A percentile compares a stretch with the other conserved stretches of the same genome.
Evolutionary conservation across 1,140 invertebrate genomes (phyloP).

Genomic region (Bombus difficillimus): DNA sequence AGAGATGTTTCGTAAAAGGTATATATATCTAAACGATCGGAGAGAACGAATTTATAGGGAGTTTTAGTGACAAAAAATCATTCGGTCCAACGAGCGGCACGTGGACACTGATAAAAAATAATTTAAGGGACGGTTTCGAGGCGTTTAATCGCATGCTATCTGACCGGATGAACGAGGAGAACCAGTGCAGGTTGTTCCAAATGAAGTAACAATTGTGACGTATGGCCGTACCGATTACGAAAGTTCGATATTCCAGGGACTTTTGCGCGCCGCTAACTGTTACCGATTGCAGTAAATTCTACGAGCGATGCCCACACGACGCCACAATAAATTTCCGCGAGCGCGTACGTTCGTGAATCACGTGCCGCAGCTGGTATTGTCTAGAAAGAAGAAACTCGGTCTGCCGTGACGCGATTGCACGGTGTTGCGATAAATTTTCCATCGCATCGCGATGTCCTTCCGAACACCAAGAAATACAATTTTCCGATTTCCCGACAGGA

Average conservation of each 20-base stretch:
- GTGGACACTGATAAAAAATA: background rate
- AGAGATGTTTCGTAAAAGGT: background rate
- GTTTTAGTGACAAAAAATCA: background rate
- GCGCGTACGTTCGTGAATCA: constrained; percentile 60
- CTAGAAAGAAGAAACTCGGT: constrained; percentile 61
- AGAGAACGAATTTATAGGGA: background rate
- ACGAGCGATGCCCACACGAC: constrained; percentile 54
- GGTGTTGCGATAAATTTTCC: constrained; percentile 61
- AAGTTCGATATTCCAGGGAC: constrained; percentile 62
- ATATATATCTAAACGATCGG: too few relatives aligned
- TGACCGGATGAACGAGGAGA: constrained; percentile 3
- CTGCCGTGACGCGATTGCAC: constrained; percentile 54
- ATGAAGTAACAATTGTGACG: constrained; percentile 49
- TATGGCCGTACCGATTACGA: constrained; percentile 35
- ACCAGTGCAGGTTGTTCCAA: constrained; percentile 31
- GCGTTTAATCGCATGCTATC: background rate
- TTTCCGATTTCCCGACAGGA: constrained; percentile 17
- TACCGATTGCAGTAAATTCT: constrained; percentile 61
- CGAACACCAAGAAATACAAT: constrained; percentile 31
- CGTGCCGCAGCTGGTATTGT: constrained; percentile 58
- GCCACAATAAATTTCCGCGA: constrained; percentile 63
- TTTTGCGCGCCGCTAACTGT: constrained; percentile 57
- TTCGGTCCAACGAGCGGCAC: background rate
- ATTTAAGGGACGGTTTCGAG: background rate
- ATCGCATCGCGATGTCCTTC: constrained; percentile 55